These are phyloP conservation scores for Calvadosia cruxmelitensis DNA, from an alignment of 30 jellyfish, hydroid and myxozoan species.

Conservation along the genomic window DNA sequence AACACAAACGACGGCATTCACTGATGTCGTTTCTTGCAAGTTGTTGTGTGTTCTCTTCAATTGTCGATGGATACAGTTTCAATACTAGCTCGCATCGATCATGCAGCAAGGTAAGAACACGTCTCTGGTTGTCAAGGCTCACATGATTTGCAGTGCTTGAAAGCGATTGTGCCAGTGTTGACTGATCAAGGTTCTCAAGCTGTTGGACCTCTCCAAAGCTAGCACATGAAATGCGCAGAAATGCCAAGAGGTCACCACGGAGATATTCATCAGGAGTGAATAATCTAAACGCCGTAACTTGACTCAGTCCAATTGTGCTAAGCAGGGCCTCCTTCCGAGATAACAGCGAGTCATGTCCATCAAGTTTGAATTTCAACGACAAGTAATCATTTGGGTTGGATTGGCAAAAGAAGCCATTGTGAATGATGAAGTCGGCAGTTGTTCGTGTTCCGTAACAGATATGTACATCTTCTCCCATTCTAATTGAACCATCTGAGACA, in stretches of 20 bases:
- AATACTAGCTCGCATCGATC: neutral
- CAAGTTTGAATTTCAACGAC: slow-evolving; percentile 12
- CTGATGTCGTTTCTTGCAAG: neutral
- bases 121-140: neutral
- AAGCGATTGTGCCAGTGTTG: too few relatives aligned
- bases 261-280: too few relatives aligned
- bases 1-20: neutral
- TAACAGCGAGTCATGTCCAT: slow-evolving; percentile 17
- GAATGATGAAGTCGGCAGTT: slow-evolving; percentile 29
- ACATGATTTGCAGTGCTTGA: too few relatives aligned
- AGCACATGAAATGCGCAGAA: too few relatives aligned
- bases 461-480: slow-evolving; percentile 16
- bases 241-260: too few relatives aligned
- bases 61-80: neutral
- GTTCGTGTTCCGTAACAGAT: slow-evolving; percentile 47
- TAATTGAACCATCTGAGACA: neutral
- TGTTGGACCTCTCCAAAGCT: too few relatives aligned
- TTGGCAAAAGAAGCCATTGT: slow-evolving; percentile 41
- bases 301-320: slow-evolving; percentile 10
- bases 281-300: too few relatives aligned
- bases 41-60: neutral
- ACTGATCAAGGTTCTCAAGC: too few relatives aligned
- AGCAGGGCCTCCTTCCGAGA: slow-evolving; percentile 5
- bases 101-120: neutral
- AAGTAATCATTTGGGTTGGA: slow-evolving; percentile 23